phyloP scores from a whole-genome alignment of 2,797 vertebrate species.

The Borostomias antarcticus region DNA sequence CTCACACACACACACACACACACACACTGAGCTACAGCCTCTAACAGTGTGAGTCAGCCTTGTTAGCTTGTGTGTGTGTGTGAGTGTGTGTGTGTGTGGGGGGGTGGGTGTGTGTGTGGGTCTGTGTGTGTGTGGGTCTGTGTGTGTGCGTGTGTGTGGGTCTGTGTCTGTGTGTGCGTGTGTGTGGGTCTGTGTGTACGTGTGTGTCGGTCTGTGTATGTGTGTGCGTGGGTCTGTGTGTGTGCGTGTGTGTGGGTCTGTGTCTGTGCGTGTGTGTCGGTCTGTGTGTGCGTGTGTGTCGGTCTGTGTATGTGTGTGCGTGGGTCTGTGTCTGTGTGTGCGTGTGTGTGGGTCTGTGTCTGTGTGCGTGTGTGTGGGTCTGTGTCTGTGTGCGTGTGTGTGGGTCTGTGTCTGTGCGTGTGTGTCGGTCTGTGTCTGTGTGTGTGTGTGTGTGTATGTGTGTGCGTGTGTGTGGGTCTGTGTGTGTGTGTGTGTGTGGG shows the following conservation, averaged over 20 bases:
- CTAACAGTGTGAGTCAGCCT: background rate
- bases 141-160: constrained; percentile 19
- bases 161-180: constrained; percentile 17
- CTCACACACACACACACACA: background rate
- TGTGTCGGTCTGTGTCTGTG: background rate
- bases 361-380: constrained; percentile 19
- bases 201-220: background rate
- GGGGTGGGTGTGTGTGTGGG: background rate
- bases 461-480: constrained; percentile 24
- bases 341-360: constrained; percentile 22
- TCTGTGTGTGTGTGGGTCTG: constrained; percentile 22
- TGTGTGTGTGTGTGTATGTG: background rate
- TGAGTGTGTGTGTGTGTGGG: background rate
- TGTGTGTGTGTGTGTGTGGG: constrained; percentile 16
- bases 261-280: constrained; percentile 15
- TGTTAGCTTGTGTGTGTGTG: constrained; percentile 11
- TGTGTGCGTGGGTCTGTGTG: background rate
- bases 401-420: constrained; percentile 19
- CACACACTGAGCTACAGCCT: background rate
- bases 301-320: background rate
- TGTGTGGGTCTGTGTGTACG: constrained; percentile 20
- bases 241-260: constrained; percentile 24
- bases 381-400: constrained; percentile 18
- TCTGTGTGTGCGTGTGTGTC: constrained; percentile 31
- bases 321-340: constrained; percentile 1